phyloP scores from a whole-genome alignment of 2,113 vertebrate genomes.

The Chaetops frenatus region DNA sequence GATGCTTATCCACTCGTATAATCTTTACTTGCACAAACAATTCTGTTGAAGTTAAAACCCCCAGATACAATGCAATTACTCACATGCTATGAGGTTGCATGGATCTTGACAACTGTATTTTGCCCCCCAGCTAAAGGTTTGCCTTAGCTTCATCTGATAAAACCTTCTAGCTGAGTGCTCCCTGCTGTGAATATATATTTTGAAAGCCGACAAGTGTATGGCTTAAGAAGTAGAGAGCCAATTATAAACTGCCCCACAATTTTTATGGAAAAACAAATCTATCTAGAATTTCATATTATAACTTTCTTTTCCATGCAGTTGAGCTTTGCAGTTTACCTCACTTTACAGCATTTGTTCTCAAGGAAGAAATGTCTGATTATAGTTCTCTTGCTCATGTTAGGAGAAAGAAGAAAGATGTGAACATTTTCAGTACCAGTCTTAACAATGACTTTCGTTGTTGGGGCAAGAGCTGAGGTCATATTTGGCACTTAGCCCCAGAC shows the following conservation, averaged over 20 bases:
- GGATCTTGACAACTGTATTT: not conserved
- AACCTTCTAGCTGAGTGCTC: not conserved
- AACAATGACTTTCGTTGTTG: constrained; percentile 61
- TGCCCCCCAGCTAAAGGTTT: constrained; percentile 20
- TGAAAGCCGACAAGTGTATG: not conserved
- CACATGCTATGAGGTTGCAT: not conserved
- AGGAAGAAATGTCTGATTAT: constrained; percentile 53
- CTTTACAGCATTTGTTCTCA: not conserved
- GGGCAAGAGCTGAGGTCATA: constrained; percentile 68
- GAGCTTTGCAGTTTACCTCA: not conserved
- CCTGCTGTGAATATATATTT: not conserved
- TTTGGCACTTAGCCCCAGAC: constrained; percentile 70
- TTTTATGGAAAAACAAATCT: not conserved
- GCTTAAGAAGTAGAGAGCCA: not conserved
- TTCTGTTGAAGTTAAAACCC: constrained; percentile 5
- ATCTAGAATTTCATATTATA: not conserved
- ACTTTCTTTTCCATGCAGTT: not conserved
- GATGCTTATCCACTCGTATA: not conserved
- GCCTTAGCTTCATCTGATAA: not conserved
- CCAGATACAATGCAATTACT: constrained; percentile 19
- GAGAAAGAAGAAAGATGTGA: constrained; percentile 27
- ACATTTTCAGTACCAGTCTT: constrained; percentile 42
- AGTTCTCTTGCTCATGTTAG: constrained; percentile 55
- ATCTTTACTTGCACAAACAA: not conserved
- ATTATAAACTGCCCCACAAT: not conserved